phyloP scores from a whole-genome alignment of 2,113 vertebrate species.

The Ammospiza nelsoni region DNA sequence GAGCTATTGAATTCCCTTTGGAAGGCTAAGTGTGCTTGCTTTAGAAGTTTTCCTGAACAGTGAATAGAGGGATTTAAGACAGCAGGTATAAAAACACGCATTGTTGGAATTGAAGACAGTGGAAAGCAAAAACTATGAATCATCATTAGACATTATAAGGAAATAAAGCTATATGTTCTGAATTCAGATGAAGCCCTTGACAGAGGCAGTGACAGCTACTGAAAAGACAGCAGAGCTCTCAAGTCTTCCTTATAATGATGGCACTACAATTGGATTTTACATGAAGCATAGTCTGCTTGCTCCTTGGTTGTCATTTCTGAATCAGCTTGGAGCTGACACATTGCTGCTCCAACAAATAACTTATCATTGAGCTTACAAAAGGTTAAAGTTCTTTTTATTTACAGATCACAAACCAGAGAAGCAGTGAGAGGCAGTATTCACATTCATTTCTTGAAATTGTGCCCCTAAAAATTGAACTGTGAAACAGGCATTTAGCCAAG shows the following conservation, averaged over 20 bases:
- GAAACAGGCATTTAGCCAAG: not conserved
- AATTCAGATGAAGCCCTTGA: constrained; percentile 35
- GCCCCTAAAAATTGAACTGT: not conserved
- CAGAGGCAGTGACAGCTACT: constrained; percentile 21
- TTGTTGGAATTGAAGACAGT: not conserved
- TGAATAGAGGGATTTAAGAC: not conserved
- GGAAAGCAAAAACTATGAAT: constrained; percentile 22
- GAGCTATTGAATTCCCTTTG: not conserved
- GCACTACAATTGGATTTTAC: constrained; percentile 26
- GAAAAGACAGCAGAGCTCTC: constrained; percentile 51
- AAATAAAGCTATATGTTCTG: constrained; percentile 48
- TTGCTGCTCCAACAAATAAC: constrained; percentile 42
- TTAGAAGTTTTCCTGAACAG: not conserved
- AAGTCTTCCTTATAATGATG: not conserved
- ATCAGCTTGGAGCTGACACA: constrained; percentile 2
- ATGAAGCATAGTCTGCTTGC: constrained; percentile 9
- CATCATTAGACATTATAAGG: constrained; percentile 57
- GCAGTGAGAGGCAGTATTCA: not conserved
- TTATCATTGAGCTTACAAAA: constrained; percentile 38
- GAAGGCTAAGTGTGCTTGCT: not conserved
- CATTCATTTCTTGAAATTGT: not conserved
- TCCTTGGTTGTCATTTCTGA: constrained; percentile 47
- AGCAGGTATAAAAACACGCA: not conserved
- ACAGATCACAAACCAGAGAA: constrained; percentile 15
- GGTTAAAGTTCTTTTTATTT: constrained; percentile 52